phyloP scores from a whole-genome alignment of 2,113 vertebrate genomes.

The Ciconia maguari region DNA sequence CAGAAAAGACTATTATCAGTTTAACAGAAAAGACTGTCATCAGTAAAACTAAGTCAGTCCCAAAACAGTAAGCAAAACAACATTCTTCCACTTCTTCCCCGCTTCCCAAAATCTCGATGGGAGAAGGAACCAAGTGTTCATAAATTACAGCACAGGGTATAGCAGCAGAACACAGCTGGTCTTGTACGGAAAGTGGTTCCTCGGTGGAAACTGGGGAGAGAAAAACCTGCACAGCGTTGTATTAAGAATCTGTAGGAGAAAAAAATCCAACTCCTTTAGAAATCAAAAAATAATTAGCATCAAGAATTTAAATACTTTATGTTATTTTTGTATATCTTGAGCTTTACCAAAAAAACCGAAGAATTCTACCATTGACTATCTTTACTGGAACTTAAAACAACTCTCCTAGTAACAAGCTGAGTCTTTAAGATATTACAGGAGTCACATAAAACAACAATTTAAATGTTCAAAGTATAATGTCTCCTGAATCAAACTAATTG shows the following conservation, averaged over 20 bases:
- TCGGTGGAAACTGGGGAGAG: neutral
- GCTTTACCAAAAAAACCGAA: fast-evolving
- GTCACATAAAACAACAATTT: neutral
- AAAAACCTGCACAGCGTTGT: neutral
- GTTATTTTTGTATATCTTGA: neutral
- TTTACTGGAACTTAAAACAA: neutral
- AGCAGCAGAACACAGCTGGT: neutral
- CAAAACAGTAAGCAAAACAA: neutral
- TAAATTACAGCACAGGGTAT: neutral
- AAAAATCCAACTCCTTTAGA: neutral
- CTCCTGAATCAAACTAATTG: neutral
- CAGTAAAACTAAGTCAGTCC: neutral
- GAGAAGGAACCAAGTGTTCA: neutral
- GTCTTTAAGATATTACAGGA: neutral
- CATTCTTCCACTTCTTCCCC: neutral
- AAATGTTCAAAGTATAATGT: neutral
- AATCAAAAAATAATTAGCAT: neutral
- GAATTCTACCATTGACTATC: neutral
- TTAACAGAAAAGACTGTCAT: neutral
- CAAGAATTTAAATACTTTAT: neutral
- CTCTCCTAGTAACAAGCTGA: neutral
- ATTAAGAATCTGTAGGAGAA: neutral
- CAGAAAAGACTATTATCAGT: neutral
- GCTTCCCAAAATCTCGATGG: fast-evolving
- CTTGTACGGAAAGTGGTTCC: neutral